A percentile compares a stretch with the other conserved stretches of the same genome.
Evolutionary conservation across 1,140 invertebrate genomes (phyloP).

Genomic region (Pseudomyrmex dendroicus): DNA sequence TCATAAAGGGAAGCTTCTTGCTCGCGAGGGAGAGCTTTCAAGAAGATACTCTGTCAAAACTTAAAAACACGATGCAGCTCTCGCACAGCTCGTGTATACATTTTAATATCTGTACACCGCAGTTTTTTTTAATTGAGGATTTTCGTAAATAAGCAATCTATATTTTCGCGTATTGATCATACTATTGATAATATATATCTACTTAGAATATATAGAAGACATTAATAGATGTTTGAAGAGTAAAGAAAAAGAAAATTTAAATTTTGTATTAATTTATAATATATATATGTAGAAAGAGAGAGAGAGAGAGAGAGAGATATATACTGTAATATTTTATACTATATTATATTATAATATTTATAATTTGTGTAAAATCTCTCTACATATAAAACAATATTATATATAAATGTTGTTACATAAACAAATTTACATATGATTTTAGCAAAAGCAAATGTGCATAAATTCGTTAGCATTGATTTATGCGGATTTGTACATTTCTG

Average conservation of each 20-base stretch:
- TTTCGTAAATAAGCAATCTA: slow-evolving; percentile 25
- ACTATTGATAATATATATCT: not conserved
- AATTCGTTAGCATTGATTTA: slow-evolving; percentile 17
- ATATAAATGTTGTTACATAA: not conserved
- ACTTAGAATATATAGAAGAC: no score
- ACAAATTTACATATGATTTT: slow-evolving; percentile 4
- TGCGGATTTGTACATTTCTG: slow-evolving; percentile 15
- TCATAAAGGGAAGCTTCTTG: slow-evolving; percentile 70
- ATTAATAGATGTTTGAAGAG: no score
- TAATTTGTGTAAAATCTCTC: no score
- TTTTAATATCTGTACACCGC: slow-evolving; percentile 25
- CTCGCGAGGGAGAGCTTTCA: slow-evolving; percentile 65
- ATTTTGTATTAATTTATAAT: no score
- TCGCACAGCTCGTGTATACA: slow-evolving; percentile 4
- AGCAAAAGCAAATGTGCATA: not conserved
- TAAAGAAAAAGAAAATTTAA: no score
- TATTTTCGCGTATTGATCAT: slow-evolving; percentile 12
- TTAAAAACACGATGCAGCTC: slow-evolving; percentile 13
- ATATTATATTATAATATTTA: no score
- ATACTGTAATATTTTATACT: no score
- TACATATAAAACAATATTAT: no score
- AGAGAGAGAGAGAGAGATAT: no score
- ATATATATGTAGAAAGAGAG: no score
- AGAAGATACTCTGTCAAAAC: slow-evolving; percentile 46
- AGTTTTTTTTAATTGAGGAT: slow-evolving; percentile 14